A percentile compares a stretch with the other conserved stretches of the same genome.
Conservation (phyloP, 1,140 invertebrate species). For the Polyergus mexicanus region DNA sequence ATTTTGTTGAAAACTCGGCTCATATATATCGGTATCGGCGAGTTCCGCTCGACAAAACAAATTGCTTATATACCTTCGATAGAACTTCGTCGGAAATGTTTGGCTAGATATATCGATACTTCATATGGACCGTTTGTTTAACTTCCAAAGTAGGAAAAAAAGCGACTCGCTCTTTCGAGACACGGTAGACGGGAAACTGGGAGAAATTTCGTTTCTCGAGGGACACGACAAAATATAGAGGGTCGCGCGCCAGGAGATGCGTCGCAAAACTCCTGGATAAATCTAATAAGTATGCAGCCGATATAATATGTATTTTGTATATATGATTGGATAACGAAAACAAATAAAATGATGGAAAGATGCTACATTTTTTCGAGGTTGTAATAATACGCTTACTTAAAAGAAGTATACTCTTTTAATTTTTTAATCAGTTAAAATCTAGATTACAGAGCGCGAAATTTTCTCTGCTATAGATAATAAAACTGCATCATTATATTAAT, state of each 20-base stretch:
- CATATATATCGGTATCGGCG: constrained; percentile 56
- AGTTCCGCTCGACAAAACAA: constrained; percentile 49
- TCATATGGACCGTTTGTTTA: constrained; percentile 46
- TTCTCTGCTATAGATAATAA: not conserved
- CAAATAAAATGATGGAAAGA: no score
- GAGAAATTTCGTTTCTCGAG: constrained; percentile 29
- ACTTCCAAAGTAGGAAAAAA: constrained; percentile 44
- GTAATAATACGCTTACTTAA: not conserved
- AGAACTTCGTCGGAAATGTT: constrained; percentile 52
- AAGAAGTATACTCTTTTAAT: not conserved
- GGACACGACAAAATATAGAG: constrained; percentile 8
- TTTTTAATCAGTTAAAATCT: not conserved
- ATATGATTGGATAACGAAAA: not conserved
- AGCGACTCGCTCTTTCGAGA: not conserved
- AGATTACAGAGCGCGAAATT: not conserved
- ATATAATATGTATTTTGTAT: not conserved
- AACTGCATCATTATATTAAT: not conserved
- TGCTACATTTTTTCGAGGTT: not conserved
- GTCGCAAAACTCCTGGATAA: constrained; percentile 50
- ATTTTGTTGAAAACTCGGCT: constrained; percentile 46
- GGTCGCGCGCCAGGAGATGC: not conserved
- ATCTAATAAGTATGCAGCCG: not conserved
- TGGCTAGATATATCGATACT: constrained; percentile 50
- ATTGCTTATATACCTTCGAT: constrained; percentile 55
- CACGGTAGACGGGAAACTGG: constrained; percentile 11